These are phyloP conservation scores for Cyprinodon variegatus DNA, from an alignment of 2,113 vertebrate species.

Conservation along the genomic window DNA sequence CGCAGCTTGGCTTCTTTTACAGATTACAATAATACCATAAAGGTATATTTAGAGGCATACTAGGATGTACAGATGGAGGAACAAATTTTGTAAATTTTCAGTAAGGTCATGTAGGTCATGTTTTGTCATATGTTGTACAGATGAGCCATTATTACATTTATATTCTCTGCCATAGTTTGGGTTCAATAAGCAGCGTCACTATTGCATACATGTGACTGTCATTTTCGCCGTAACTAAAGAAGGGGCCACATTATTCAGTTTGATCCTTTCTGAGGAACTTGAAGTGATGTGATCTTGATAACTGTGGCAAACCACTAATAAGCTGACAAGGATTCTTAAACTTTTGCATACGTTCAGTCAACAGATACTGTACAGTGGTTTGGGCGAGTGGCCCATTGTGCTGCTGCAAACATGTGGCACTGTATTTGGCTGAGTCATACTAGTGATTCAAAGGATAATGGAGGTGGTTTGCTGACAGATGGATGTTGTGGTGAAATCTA, in stretches of 20 bases:
- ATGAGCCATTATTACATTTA: slow-evolving; percentile 5
- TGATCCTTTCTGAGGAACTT: slow-evolving; percentile 52
- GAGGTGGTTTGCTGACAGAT: slow-evolving; percentile 72
- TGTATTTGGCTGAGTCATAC: slow-evolving; percentile 66
- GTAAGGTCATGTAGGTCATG: background rate
- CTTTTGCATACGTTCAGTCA: slow-evolving; percentile 63
- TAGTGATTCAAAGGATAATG: slow-evolving; percentile 63
- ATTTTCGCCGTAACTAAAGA: slow-evolving; percentile 43
- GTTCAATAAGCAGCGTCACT: slow-evolving; percentile 25
- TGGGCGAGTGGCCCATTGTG: slow-evolving; percentile 56
- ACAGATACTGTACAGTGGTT: slow-evolving; percentile 60
- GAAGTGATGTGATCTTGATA: slow-evolving; percentile 63
- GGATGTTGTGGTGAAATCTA: slow-evolving; percentile 72
- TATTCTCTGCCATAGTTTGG: slow-evolving; percentile 1
- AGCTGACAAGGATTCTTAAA: slow-evolving; percentile 68
- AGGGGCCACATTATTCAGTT: slow-evolving; percentile 50
- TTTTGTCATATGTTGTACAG: slow-evolving; percentile 22
- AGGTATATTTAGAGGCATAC: background rate
- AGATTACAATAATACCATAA: background rate
- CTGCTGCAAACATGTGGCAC: slow-evolving; percentile 82
- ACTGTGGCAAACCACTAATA: slow-evolving; percentile 75
- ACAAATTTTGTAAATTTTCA: background rate
- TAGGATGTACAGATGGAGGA: background rate
- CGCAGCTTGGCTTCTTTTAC: no score
- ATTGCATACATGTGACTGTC: slow-evolving; percentile 56